phyloP scores from a whole-genome alignment of 2,797 vertebrate species.

The Chrysocyon brachyurus region DNA sequence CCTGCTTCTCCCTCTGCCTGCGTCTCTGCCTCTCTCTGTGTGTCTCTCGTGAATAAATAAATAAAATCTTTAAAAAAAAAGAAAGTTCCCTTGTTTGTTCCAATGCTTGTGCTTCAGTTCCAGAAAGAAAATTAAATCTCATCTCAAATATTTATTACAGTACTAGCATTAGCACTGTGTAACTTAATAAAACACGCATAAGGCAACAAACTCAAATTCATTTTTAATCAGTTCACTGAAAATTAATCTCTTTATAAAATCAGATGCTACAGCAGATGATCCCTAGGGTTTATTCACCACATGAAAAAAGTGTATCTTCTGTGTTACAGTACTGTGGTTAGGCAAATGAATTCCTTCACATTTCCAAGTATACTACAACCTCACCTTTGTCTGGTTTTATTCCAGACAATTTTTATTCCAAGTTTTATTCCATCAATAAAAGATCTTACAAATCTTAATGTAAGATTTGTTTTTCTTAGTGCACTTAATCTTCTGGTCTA shows the following conservation, averaged over 20 bases:
- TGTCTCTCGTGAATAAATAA: too few species aligned
- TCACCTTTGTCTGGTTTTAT: background rate
- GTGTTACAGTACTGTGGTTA: background rate
- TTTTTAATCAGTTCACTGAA: constrained; percentile 11
- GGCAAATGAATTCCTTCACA: constrained; percentile 17
- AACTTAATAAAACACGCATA: constrained; percentile 44
- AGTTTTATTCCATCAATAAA: too few species aligned
- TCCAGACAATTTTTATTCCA: background rate
- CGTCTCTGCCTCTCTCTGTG: too few species aligned
- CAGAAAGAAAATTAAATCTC: constrained; percentile 43
- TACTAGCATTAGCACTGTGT: background rate
- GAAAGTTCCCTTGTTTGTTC: constrained; percentile 9
- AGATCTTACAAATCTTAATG: background rate
- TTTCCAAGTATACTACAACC: background rate
- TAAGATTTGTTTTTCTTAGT: constrained; percentile 52
- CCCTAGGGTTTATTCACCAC: background rate
- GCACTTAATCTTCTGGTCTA: background rate
- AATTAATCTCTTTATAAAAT: background rate
- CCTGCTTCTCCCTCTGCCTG: too few species aligned
- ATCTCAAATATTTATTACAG: background rate
- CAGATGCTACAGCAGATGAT: background rate
- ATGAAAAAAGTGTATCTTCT: background rate
- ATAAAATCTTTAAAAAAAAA: background rate
- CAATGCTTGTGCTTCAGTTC: constrained; percentile 43
- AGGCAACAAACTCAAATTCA: constrained; percentile 49